Evolutionary conservation across 2,113 vertebrate species (phyloP).

Genomic region (Eolophus roseicapilla): DNA sequence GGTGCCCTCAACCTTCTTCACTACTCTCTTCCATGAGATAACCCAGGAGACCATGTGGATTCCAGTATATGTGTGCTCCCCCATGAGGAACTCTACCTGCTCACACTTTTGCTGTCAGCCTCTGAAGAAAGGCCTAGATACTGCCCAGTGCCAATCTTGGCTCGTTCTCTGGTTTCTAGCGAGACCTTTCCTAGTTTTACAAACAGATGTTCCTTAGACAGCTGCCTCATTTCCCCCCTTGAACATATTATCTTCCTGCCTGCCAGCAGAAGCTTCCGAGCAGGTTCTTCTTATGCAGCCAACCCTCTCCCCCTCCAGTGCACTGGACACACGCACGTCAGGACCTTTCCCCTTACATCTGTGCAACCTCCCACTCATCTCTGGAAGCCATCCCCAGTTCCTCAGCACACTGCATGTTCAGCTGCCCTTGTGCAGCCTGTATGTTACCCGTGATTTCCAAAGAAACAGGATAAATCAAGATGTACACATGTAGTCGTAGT

Average conservation of each 20-base stretch:
- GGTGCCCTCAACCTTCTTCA: neutral
- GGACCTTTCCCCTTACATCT: neutral
- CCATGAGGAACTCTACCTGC: neutral
- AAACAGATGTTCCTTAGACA: neutral
- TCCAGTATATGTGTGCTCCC: neutral
- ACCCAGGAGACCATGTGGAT: neutral
- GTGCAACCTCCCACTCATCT: neutral
- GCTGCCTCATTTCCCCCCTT: neutral
- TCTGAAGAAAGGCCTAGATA: neutral
- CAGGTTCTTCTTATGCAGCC: neutral
- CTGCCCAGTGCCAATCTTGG: neutral
- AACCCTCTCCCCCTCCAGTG: neutral
- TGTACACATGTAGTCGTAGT: constrained; percentile 52
- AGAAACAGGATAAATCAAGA: constrained; percentile 30
- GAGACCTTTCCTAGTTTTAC: neutral
- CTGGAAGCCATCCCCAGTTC: neutral
- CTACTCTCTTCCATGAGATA: neutral
- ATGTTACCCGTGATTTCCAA: constrained; percentile 48
- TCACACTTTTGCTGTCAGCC: neutral
- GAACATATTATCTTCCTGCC: neutral
- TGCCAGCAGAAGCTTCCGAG: neutral
- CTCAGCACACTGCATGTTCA: neutral
- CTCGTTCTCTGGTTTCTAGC: neutral
- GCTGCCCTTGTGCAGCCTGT: constrained; percentile 9
- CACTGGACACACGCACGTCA: neutral